Conservation (phyloP, 2,888 invertebrate genomes). For the Melanargia galathea region DNA sequence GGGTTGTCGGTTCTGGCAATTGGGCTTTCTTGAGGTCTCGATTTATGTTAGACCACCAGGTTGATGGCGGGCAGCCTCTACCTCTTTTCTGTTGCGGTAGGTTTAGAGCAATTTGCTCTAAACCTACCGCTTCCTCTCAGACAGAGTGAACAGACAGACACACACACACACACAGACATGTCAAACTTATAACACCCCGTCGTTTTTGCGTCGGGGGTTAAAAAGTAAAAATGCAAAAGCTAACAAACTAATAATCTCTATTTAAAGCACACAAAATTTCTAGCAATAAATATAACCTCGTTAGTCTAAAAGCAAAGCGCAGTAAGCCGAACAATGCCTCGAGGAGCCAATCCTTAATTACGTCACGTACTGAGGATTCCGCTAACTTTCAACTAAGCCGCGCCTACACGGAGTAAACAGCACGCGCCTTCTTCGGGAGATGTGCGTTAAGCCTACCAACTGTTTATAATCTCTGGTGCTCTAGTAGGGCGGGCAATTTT, state of each 20-base stretch:
- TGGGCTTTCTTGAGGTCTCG: no score
- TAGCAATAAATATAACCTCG: constrained; percentile 29
- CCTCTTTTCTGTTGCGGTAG: no score
- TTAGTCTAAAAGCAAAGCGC: constrained; percentile 38
- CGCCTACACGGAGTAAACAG: constrained; percentile 61
- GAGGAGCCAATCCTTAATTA: constrained; percentile 58
- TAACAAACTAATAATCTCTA: constrained; percentile 1
- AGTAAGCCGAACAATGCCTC: constrained; percentile 41
- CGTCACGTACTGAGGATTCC: constrained; percentile 67
- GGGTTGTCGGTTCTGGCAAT: no score
- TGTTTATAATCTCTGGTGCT: constrained; percentile 51
- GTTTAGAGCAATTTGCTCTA: no score
- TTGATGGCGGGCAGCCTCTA: no score
- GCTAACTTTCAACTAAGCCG: constrained; percentile 61
- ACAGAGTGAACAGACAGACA: no score
- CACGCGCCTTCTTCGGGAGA: constrained; percentile 63
- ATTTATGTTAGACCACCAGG: no score
- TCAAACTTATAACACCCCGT: no score
- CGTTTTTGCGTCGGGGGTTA: no score
- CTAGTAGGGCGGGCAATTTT: background rate
- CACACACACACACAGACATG: no score
- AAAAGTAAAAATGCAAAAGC: background rate
- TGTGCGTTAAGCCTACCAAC: constrained; percentile 64
- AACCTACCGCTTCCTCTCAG: no score
- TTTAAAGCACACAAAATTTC: constrained; percentile 15